Percentiles rank a stretch among this genome's conserved stretches.
Conservation (phyloP, 2,797 vertebrate genomes). For the Sebastes minor region DNA sequence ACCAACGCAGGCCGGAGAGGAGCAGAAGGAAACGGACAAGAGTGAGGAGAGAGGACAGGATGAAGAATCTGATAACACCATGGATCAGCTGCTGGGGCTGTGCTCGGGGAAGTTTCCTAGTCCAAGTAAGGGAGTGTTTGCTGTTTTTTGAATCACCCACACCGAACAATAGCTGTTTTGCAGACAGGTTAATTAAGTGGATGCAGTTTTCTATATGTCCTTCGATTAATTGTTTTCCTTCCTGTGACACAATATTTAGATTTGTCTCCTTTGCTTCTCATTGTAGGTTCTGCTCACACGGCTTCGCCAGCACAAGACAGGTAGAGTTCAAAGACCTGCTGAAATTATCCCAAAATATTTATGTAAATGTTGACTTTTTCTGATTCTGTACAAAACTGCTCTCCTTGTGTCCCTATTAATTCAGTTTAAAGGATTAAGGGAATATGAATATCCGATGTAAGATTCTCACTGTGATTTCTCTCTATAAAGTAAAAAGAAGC, state of each 20-base stretch:
- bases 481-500: slow-evolving; percentile 65
- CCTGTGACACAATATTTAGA: background rate
- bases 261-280: slow-evolving; percentile 1
- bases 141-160: background rate
- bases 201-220: background rate
- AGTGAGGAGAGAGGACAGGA: background rate
- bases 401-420: background rate
- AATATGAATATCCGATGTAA: background rate
- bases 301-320: slow-evolving; percentile 48
- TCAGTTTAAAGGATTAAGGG: background rate
- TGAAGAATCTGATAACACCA: slow-evolving; percentile 63
- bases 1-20: slow-evolving; percentile 60
- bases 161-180: background rate
- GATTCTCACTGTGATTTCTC: background rate
- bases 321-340: slow-evolving; percentile 53
- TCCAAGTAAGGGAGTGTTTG: slow-evolving; percentile 60
- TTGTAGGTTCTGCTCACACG: slow-evolving; percentile 46
- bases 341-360: background rate
- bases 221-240: background rate
- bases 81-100: slow-evolving; percentile 87
- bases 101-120: slow-evolving; percentile 90
- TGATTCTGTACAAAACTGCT: background rate
- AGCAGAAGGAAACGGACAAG: slow-evolving; percentile 12
- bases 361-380: background rate
- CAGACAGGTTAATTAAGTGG: background rate